These are phyloP conservation scores for Hyposmocoma kahamanoa DNA, from an alignment of 1,140 invertebrate genomes.

Conservation along the genomic window DNA sequence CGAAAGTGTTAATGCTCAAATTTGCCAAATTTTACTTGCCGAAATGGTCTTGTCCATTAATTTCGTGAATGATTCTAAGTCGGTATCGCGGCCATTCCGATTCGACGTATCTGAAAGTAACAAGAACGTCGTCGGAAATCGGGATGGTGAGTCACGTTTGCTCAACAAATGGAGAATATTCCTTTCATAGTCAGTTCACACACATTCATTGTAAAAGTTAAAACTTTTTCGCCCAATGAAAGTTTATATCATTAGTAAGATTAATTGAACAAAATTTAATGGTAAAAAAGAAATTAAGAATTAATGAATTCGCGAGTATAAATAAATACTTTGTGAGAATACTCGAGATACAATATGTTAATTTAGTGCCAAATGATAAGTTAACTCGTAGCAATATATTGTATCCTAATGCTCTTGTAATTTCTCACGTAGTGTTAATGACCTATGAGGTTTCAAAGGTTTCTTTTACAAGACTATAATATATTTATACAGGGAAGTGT, in stretches of 20 bases:
- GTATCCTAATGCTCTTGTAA: slow-evolving; percentile 70
- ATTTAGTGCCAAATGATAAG: slow-evolving; percentile 74
- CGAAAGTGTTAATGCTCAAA: slow-evolving; percentile 69
- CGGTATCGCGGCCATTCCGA: slow-evolving; percentile 30
- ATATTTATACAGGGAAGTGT: slow-evolving; percentile 72
- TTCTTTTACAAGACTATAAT: slow-evolving; percentile 72
- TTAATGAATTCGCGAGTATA: slow-evolving; percentile 43
- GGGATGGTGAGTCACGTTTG: slow-evolving; percentile 23
- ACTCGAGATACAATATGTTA: slow-evolving; percentile 72
- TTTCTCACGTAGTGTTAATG: slow-evolving; percentile 68
- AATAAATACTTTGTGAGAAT: slow-evolving; percentile 61
- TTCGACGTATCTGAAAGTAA: neutral
- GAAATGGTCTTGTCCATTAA: slow-evolving; percentile 59
- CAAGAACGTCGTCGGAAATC: neutral
- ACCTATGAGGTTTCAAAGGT: slow-evolving; percentile 69
- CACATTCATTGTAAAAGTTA: slow-evolving; percentile 25
- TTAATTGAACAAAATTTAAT: slow-evolving; percentile 43
- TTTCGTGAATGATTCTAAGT: slow-evolving; percentile 36
- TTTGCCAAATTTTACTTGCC: slow-evolving; percentile 73
- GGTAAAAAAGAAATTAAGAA: slow-evolving; percentile 48
- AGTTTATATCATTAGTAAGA: slow-evolving; percentile 46
- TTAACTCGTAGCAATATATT: slow-evolving; percentile 71
- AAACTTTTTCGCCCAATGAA: slow-evolving; percentile 48
- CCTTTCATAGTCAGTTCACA: slow-evolving; percentile 36
- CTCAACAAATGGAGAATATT: slow-evolving; percentile 54